A percentile compares a stretch with the other conserved stretches of the same genome.
Evolutionary conservation across 2,797 vertebrate species (phyloP).

Genomic region (Sciurus vulgaris): DNA sequence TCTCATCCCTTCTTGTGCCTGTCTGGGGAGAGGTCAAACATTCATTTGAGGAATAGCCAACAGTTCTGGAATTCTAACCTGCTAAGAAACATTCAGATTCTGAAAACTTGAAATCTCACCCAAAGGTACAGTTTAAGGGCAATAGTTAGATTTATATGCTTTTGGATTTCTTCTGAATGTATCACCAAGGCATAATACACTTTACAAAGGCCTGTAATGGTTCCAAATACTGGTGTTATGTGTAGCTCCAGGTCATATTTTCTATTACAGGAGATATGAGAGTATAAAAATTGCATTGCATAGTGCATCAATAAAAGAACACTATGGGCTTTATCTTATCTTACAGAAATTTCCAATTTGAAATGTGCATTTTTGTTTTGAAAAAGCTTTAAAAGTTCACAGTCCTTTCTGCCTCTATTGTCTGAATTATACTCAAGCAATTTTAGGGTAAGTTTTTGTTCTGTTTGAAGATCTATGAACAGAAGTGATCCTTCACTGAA

Average conservation of each 20-base stretch:
- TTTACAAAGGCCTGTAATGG: conserved; percentile 78
- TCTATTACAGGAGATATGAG: conserved; percentile 81
- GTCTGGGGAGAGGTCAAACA: conserved; percentile 73
- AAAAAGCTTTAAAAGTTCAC: conserved; percentile 80
- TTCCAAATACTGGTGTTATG: conserved; percentile 77
- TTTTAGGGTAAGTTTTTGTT: conserved; percentile 68
- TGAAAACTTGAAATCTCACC: conserved; percentile 78
- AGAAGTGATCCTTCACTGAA: not conserved
- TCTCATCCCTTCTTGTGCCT: not conserved
- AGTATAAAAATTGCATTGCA: conserved; percentile 82
- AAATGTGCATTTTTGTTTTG: conserved; percentile 81
- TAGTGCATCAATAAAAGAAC: conserved; percentile 81
- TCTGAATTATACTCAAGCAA: conserved; percentile 49
- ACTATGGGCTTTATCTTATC: conserved; percentile 74
- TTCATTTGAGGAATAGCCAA: conserved; percentile 73
- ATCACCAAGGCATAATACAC: conserved; percentile 79
- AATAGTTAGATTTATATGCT: conserved; percentile 69
- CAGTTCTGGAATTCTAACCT: conserved; percentile 75
- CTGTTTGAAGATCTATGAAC: conserved; percentile 33
- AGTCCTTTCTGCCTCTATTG: conserved; percentile 57
- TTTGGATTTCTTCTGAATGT: conserved; percentile 81
- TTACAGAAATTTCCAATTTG: conserved; percentile 74
- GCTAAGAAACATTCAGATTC: conserved; percentile 72
- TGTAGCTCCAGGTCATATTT: conserved; percentile 81
- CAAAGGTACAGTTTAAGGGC: conserved; percentile 75